Percentiles rank a stretch among this genome's conserved stretches.
phyloP scores from a whole-genome alignment of 2,113 vertebrate species.

The Myanophis thanlyinensis region DNA sequence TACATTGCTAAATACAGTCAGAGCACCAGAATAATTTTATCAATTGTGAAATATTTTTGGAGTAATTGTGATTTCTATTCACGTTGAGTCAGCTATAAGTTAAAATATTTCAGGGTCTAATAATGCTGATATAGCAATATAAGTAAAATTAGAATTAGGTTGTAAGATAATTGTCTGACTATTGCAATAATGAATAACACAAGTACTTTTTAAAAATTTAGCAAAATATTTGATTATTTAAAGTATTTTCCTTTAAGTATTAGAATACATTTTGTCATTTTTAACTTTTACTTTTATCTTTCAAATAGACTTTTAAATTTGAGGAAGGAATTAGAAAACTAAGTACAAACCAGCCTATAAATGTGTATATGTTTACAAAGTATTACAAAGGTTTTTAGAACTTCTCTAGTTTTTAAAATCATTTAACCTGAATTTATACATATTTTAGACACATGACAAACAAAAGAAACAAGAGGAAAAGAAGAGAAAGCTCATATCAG shows the following conservation, averaged over 20 bases:
- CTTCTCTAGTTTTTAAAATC: neutral
- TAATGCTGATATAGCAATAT: neutral
- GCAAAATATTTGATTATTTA: neutral
- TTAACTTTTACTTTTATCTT: neutral
- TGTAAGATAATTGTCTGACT: neutral
- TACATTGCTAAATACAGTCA: neutral
- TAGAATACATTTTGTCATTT: neutral
- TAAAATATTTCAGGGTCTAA: neutral
- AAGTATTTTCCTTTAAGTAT: neutral
- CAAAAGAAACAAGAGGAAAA: conserved; percentile 85
- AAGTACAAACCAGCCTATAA: neutral
- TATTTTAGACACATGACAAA: conserved; percentile 82
- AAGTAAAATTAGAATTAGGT: neutral
- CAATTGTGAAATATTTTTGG: neutral
- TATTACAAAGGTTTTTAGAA: neutral
- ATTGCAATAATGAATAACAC: neutral
- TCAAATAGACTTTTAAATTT: neutral
- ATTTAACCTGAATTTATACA: neutral
- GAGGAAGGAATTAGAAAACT: neutral
- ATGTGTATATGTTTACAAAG: neutral
- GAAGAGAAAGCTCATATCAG: conserved; percentile 79
- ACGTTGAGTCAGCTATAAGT: neutral
- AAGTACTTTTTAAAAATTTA: neutral
- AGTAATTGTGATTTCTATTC: neutral
- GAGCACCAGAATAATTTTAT: neutral